Base-by-base conservation (phyloP, 2,888 invertebrate genomes). In the Leptothorax acervorum region DNA sequence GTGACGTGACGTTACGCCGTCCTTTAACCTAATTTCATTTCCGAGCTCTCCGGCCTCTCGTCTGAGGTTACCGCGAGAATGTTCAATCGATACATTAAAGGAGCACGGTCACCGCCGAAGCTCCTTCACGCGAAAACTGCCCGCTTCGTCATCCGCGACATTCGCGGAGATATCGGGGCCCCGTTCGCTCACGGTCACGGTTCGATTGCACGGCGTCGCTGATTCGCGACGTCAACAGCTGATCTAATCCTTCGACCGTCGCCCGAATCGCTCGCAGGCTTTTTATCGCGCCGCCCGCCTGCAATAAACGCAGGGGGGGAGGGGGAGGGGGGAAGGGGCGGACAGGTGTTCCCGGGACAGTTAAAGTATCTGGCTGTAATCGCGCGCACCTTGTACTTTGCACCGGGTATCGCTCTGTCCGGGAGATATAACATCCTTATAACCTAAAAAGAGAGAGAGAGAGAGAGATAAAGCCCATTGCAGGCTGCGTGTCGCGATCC, bases 21-120 rank as follows among this genome's bases (percentile, higher is more conserved):
- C 83, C 82, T 89, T 91, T 92, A 92, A 92, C 92, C 92, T 90
- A 88, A 90, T 91, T 92, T 78, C 82, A 51, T 60, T 55, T 51
- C 51, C 68, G 82, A 35, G 35, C 35, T 35, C 60, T 60, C 71
- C 55, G 82, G 6, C 5, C 35, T 35, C 60, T 60, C 71, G 31
- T 45, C 76, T 83, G n/a, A 83, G 42, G 79, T 82, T 83, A 84
- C 45, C 51, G 65, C 87, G 81, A 55, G 85, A 63, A 75, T 85
- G 51, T 75, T 73, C 66, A 87, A 91, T 91, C 90, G 84, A 91
- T 91, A 4, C 82, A 53, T 83, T 68, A 75, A 86, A 85, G 85
- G 81, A 86, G 81, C 39, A 71, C 74, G 35, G 23, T 15, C 45
- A 12, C 35, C 66, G 15, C 4, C 51, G 51, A 6, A 1, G n/a